Evolutionary conservation across 2,888 invertebrate genomes (phyloP).

Genomic region (Sesia bembeciformis): DNA sequence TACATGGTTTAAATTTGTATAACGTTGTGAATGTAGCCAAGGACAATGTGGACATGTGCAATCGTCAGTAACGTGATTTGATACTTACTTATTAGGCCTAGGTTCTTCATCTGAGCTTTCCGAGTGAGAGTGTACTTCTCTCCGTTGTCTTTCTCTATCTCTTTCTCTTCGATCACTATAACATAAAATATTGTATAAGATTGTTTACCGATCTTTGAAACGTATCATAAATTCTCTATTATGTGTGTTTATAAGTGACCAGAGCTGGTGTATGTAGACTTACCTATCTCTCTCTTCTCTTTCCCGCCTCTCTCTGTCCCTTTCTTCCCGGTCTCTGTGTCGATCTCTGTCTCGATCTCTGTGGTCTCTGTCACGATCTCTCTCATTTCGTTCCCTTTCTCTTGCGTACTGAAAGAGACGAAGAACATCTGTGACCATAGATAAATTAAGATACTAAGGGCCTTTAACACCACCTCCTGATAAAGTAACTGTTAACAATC

Average conservation of each 20-base stretch:
- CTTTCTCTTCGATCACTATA: slow-evolving; percentile 41
- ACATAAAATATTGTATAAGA: slow-evolving; percentile 1
- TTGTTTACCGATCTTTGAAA: too few relatives aligned
- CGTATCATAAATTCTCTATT: too few relatives aligned
- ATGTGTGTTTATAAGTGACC: too few relatives aligned
- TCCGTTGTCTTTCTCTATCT: slow-evolving; percentile 63
- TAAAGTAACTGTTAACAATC: too few relatives aligned
- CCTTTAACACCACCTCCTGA: too few relatives aligned
- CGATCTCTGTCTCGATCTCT: slow-evolving; percentile 74
- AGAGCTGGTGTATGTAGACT: background rate
- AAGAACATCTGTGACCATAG: too few relatives aligned
- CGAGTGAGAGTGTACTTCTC: slow-evolving; percentile 61
- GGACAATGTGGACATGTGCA: too few relatives aligned
- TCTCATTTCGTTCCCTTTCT: slow-evolving; percentile 64
- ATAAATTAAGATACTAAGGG: too few relatives aligned
- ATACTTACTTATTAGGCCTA: slow-evolving; percentile 70
- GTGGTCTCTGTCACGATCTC: slow-evolving; percentile 74
- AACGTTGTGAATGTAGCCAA: too few relatives aligned
- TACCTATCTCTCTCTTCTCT: slow-evolving; percentile 67
- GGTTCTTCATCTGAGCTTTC: slow-evolving; percentile 81
- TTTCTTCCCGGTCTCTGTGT: slow-evolving; percentile 72
- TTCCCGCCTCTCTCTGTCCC: slow-evolving; percentile 76
- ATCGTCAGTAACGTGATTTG: too few relatives aligned
- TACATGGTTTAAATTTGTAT: too few relatives aligned
- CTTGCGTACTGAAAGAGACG: slow-evolving; percentile 65